Percentiles rank a stretch among this genome's conserved stretches.
These are phyloP conservation scores for Lepus timidus DNA, from an alignment of 2,113 vertebrate species.

Conservation along the genomic window DNA sequence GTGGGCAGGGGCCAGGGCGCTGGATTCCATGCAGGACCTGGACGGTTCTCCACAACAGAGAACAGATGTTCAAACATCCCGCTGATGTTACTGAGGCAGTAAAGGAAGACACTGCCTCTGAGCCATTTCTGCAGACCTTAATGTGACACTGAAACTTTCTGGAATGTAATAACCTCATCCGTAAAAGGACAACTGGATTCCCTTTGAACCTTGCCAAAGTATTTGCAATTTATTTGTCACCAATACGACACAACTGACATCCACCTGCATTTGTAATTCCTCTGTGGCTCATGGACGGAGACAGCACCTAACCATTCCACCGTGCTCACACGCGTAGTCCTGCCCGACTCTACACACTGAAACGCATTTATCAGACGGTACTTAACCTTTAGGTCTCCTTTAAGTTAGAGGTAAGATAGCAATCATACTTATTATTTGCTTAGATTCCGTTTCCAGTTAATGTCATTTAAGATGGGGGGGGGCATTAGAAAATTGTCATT, in stretches of 20 bases:
- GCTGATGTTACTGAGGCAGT: not conserved
- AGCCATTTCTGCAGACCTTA: not conserved
- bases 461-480: not conserved
- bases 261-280: not conserved
- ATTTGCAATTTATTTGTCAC: not conserved
- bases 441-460: not conserved
- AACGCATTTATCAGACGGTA: not conserved
- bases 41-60: not conserved
- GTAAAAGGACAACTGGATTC: not conserved
- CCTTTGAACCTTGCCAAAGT: not conserved
- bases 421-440: not conserved
- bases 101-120: not conserved
- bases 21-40: not conserved
- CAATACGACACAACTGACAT: not conserved
- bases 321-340: not conserved
- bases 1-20: not conserved
- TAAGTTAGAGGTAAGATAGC: not conserved
- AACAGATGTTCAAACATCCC: not conserved
- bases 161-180: not conserved
- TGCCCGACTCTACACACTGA: not conserved
- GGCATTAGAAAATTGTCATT: not conserved
- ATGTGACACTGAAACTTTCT: constrained; percentile 2
- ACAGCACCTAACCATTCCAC: not conserved
- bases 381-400: not conserved
- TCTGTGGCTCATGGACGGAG: not conserved